These are phyloP conservation scores for Eupithecia subumbrata DNA, from an alignment of 2,888 invertebrate species.

Conservation along the genomic window DNA sequence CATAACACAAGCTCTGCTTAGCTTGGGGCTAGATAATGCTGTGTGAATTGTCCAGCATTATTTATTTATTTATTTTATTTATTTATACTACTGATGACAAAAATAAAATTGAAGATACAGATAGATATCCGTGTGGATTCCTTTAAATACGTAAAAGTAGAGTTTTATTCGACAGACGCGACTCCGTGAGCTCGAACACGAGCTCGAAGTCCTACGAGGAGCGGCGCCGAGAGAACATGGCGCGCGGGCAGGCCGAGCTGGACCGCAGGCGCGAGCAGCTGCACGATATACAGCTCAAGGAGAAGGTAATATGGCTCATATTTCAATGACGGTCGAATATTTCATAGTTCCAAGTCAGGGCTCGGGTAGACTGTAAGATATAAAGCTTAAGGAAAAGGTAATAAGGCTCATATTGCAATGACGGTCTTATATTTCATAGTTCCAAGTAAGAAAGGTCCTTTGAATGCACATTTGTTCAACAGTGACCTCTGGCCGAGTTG, in stretches of 20 bases:
- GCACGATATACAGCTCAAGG: conserved; percentile 95
- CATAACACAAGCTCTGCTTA: no score
- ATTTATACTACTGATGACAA: no score
- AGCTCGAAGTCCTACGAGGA: conserved; percentile 94
- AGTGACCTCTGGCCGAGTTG: no score
- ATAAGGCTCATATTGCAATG: background rate
- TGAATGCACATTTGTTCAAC: no score
- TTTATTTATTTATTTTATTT: no score
- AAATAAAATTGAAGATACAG: no score
- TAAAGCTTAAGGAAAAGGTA: background rate
- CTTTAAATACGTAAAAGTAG: conserved; percentile 1
- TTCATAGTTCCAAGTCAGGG: background rate
- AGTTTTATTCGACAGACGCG: conserved; percentile 58
- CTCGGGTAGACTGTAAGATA: background rate
- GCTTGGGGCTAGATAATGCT: no score
- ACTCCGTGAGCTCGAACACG: conserved; percentile 68
- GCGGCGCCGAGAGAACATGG: conserved; percentile 97
- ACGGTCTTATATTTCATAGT: background rate
- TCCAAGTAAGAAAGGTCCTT: no score
- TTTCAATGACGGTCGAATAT: background rate
- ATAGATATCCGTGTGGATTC: background rate
- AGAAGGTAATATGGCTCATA: conserved; percentile 80
- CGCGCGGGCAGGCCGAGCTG: conserved; percentile 98
- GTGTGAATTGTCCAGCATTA: no score
- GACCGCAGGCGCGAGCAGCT: conserved; percentile 94